Conservation (phyloP, 1,140 invertebrate genomes). For the Sinonovacula constricta region DNA sequence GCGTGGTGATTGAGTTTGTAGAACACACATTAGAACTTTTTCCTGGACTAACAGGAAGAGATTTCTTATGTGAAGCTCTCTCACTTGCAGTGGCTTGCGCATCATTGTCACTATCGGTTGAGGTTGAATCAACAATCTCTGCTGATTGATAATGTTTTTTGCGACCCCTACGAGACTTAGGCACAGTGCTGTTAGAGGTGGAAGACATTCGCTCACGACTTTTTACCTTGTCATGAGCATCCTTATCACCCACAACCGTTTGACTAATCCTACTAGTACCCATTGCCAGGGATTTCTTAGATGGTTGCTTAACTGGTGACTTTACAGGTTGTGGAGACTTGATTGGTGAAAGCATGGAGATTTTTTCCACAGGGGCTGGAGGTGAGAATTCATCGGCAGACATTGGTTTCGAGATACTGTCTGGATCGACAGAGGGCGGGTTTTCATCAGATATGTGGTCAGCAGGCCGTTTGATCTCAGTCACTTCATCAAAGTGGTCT, state of each 20-base stretch:
- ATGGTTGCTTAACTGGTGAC: constrained; percentile 5
- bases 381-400: constrained; percentile 47
- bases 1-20: constrained; percentile 11
- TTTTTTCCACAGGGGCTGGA: constrained; percentile 32
- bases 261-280: not conserved
- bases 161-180: too few species aligned
- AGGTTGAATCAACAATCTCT: too few species aligned
- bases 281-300: constrained; percentile 10
- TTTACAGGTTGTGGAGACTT: constrained; percentile 33
- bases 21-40: constrained; percentile 16
- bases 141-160: too few species aligned
- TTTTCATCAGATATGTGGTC: constrained; percentile 28
- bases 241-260: not conserved
- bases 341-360: constrained; percentile 26
- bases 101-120: constrained; percentile 1
- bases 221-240: constrained; percentile 1
- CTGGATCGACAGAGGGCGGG: constrained; percentile 5
- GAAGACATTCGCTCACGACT: constrained; percentile 1
- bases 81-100: constrained; percentile 1
- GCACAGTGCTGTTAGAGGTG: too few species aligned
- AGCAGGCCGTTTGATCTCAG: constrained; percentile 25
- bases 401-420: constrained; percentile 21
- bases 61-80: constrained; percentile 18
- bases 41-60: constrained; percentile 21
- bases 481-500: constrained; percentile 42